Conservation (phyloP, 1,140 invertebrate species). For the Orius insidiosus region DNA sequence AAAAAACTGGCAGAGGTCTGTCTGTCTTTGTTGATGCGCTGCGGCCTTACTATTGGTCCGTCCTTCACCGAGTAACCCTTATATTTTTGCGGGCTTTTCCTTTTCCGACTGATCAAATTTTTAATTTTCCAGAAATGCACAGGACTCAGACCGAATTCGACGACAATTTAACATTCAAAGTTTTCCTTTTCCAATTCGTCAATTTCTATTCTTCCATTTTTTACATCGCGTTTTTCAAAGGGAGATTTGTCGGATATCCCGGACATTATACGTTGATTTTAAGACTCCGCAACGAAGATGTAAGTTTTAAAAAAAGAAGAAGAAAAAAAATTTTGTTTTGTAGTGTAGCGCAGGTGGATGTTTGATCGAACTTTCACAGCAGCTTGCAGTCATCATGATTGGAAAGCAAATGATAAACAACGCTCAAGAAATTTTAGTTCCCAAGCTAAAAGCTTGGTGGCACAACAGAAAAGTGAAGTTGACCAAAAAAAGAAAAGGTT, state of each 20-base stretch:
- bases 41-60: too few relatives aligned
- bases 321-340: too few relatives aligned
- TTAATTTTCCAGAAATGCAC: slow-evolving; percentile 46
- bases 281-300: slow-evolving; percentile 50
- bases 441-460: slow-evolving; percentile 41
- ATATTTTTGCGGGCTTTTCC: too few relatives aligned
- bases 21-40: too few relatives aligned
- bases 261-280: slow-evolving; percentile 55
- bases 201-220: slow-evolving; percentile 76
- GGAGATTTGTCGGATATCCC: slow-evolving; percentile 60
- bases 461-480: slow-evolving; percentile 31
- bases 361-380: slow-evolving; percentile 64
- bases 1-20: too few relatives aligned
- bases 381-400: slow-evolving; percentile 70
- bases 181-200: slow-evolving; percentile 74
- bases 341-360: slow-evolving; percentile 66
- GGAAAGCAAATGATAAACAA: slow-evolving; percentile 70
- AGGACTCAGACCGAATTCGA: slow-evolving; percentile 73
- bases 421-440: slow-evolving; percentile 53
- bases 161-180: slow-evolving; percentile 66
- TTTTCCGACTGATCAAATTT: too few relatives aligned
- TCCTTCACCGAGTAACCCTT: too few relatives aligned
- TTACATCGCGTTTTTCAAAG: slow-evolving; percentile 74
- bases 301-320: too few relatives aligned
- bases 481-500: slow-evolving; percentile 23